Conservation (phyloP, 2,888 invertebrate genomes). For the Drosophila borborema region DNA sequence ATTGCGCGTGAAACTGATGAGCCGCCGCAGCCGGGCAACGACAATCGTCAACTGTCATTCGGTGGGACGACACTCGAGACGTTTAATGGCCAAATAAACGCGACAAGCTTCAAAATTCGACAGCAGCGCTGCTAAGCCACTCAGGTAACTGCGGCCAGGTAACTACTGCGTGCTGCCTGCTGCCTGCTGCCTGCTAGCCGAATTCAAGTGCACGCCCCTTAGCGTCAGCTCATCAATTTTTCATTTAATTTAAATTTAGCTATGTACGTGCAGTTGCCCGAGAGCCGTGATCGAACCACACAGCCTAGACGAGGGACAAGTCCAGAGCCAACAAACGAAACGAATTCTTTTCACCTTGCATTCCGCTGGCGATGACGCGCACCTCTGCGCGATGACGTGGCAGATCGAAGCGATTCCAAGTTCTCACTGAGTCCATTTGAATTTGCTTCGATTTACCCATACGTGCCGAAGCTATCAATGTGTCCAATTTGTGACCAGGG, state of each 20-base stretch:
- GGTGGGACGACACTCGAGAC: conserved; percentile 57
- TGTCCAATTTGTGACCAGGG: not conserved
- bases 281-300: not conserved
- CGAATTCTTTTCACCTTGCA: conserved; percentile 78
- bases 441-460: conserved; percentile 38
- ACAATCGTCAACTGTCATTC: conserved; percentile 72
- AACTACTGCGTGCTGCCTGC: not conserved
- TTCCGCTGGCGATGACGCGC: conserved; percentile 74
- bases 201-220: conserved; percentile 3
- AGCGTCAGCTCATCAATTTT: conserved; percentile 75
- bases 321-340: conserved; percentile 52
- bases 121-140: conserved; percentile 17
- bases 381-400: conserved; percentile 37
- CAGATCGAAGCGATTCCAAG: conserved; percentile 29
- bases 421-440: conserved; percentile 42
- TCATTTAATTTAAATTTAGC: conserved; percentile 80
- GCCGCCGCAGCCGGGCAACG: conserved; percentile 71
- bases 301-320: conserved; percentile 39
- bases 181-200: not conserved
- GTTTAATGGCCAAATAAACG: conserved; percentile 75
- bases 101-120: conserved; percentile 47
- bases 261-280: conserved; percentile 42
- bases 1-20: conserved; percentile 52
- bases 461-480: conserved; percentile 66
- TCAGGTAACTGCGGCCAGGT: conserved; percentile 6